Base-by-base conservation (phyloP, 2,888 invertebrate species). In the Tupiocoris notatus region DNA sequence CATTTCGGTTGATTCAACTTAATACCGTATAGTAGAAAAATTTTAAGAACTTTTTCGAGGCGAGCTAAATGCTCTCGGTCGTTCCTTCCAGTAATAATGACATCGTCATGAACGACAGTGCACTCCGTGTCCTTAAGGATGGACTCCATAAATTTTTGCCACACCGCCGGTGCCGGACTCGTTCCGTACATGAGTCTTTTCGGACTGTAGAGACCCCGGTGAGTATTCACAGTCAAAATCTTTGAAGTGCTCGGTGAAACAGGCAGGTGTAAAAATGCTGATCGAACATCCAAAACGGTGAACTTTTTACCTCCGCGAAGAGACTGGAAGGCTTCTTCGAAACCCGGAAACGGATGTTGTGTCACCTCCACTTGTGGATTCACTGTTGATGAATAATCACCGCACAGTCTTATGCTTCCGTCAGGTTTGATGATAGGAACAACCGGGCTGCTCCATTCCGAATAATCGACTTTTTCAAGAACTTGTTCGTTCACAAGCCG, bases 211-310 rank as follows among this genome's bases (percentile, higher is more conserved):
- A 83, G 73, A 1, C 83, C 83, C 73, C 82, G 82, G 71, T 82
- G 83, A 1, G 83, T 83, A 77, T 77, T 83, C 64, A 84, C 78
- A 0, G 83, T 83, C 18, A 83, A 71, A 17, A 81, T 79, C 18
- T 83, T 78, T 75, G 80, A 78, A 78, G 82, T 81, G 21, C 82
- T 81, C 1, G 81, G 81, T 39, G 81, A 81, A 23, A 83, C 79
- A 80, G 82, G 82, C 22, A 83, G 61, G 76, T 84, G 83, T 78
- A 83, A 79, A 74, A 83, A 84, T 2, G 84, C 83, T 65, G 81
- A 80, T 1, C 76, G 74, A 17, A 83, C 79, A 79, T 83, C 82
- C 61, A 81, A 17, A 21, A 16, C n/a, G 1, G 79, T 22, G 65
- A 79, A 79, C 16, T 24, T 6, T 12, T 64, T 59, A 6, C 77